A percentile compares a stretch with the other conserved stretches of the same genome.
Evolutionary conservation across 2,888 invertebrate species (phyloP).

Genomic region (Stenodera caucasica): DNA sequence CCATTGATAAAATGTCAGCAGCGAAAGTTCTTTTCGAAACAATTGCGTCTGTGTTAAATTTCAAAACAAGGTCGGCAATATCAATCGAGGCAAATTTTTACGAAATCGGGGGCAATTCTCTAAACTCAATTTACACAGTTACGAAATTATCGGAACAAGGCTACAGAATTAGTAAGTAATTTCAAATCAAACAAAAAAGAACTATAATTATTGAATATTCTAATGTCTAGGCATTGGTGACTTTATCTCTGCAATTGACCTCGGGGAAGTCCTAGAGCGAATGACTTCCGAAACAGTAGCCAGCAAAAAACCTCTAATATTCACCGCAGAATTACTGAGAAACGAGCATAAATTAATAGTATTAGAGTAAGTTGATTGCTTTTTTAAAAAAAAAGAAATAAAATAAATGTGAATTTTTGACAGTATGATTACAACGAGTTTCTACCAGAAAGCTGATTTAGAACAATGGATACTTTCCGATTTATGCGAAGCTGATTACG

Average conservation of each 20-base stretch:
- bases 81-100: constrained; percentile 74
- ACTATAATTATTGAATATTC: too few species aligned
- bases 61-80: constrained; percentile 65
- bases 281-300: constrained; percentile 54
- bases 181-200: background rate
- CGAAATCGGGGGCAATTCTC: constrained; percentile 82
- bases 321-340: constrained; percentile 60
- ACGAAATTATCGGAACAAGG: constrained; percentile 75
- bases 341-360: constrained; percentile 68
- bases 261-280: constrained; percentile 69
- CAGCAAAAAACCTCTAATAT: constrained; percentile 48
- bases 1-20: constrained; percentile 60
- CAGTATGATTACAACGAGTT: constrained; percentile 83
- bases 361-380: constrained; percentile 65
- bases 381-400: too few species aligned
- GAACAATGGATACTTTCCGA: constrained; percentile 77
- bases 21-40: constrained; percentile 75
- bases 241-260: constrained; percentile 71
- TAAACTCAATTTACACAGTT: constrained; percentile 83
- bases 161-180: constrained; percentile 69
- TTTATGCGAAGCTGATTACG: constrained; percentile 69
- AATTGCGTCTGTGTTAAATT: constrained; percentile 71
- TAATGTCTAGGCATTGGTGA: constrained; percentile 68
- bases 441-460: constrained; percentile 83
- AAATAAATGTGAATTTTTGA: too few species aligned